Base-by-base conservation (phyloP, 2,888 invertebrate species). In the Archips xylosteana region DNA sequence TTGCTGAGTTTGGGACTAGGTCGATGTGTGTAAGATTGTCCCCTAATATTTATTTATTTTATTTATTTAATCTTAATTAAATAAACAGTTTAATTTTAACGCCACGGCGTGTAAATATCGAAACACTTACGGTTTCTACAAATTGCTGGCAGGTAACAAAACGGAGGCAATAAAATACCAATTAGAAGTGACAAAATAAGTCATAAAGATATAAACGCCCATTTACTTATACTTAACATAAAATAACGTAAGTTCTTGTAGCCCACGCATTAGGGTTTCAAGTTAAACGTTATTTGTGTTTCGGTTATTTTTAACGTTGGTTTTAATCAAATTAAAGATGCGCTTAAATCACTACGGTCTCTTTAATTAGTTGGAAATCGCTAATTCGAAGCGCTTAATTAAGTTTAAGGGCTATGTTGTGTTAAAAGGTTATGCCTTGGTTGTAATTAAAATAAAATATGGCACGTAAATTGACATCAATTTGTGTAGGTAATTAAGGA, bases 111-210 rank as follows among this genome's bases (percentile, higher is more conserved):
- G 47, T 63, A 12, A 34, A 60, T 23, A 47, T 61, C n/a, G 74
- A 75, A 75, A 75, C 78, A 78, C 78, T 79, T 76, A 74, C 73
- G 64, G 69, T 74, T 75, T 75, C 47, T 36, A 79, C 80, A 80
- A 81, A 81, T 79, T 77, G 75, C 74, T 47, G 34, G 34, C 71
- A 23, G 80, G 80, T 79, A 80, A 79, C 69, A 60, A 57, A 74
- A 70, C 61, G 63, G 72, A 70, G 62, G 76, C 75, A 60, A 76
- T 81, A 78, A 80, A 78, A 78, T 75, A 32, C 60, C 78, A 77
- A 79, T 79, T 79, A 77, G 65, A 79, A 76, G 77, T 79, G 80
- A 79, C 81, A 81, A 82, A 83, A 82, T 82, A 83, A 82, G 81
- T 76, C 78, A 81, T 83, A 80, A 83, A 82, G 77, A 68, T 76